These are phyloP conservation scores for Seira musarum DNA, from an alignment of 2,888 invertebrate species.

Conservation along the genomic window DNA sequence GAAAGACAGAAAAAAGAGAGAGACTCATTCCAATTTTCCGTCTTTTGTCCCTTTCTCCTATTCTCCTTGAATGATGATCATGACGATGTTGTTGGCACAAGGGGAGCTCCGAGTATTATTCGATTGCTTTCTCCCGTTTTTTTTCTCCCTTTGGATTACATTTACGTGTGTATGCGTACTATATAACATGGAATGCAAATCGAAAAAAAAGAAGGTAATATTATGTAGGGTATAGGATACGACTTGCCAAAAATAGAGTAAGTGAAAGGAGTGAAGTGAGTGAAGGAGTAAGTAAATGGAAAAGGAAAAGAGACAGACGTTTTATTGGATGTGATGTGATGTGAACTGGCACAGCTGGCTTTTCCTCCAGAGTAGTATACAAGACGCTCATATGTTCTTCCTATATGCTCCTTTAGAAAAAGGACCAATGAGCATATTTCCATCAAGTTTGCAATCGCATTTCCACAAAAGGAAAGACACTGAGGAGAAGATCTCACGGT, in stretches of 20 bases:
- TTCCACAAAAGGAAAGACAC: too few species aligned
- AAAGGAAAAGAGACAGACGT: slow-evolving; percentile 49
- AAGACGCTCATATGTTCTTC: too few species aligned
- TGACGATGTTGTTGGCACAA: slow-evolving; percentile 34
- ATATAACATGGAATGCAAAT: slow-evolving; percentile 10
- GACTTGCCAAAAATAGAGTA: background rate
- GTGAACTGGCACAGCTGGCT: slow-evolving; percentile 59
- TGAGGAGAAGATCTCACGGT: too few species aligned
- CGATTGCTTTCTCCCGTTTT: slow-evolving; percentile 34
- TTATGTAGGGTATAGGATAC: background rate
- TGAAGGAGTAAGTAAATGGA: slow-evolving; percentile 43
- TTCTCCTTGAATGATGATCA: slow-evolving; percentile 32
- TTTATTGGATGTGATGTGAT: slow-evolving; percentile 57
- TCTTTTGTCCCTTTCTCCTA: slow-evolving; percentile 40
- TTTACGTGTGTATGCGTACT: background rate
- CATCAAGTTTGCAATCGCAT: too few species aligned
- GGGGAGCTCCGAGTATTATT: slow-evolving; percentile 37
- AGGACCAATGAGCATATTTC: too few species aligned
- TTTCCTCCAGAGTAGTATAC: too few species aligned
- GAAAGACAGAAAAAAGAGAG: slow-evolving; percentile 22
- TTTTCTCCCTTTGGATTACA: slow-evolving; percentile 14
- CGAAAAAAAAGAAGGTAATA: background rate
- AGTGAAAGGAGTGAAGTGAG: slow-evolving; percentile 38
- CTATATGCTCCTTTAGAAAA: too few species aligned
- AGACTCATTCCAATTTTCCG: slow-evolving; percentile 33